These are phyloP conservation scores for Syrista parreyssii DNA, from an alignment of 2,888 invertebrate genomes.

Conservation along the genomic window DNA sequence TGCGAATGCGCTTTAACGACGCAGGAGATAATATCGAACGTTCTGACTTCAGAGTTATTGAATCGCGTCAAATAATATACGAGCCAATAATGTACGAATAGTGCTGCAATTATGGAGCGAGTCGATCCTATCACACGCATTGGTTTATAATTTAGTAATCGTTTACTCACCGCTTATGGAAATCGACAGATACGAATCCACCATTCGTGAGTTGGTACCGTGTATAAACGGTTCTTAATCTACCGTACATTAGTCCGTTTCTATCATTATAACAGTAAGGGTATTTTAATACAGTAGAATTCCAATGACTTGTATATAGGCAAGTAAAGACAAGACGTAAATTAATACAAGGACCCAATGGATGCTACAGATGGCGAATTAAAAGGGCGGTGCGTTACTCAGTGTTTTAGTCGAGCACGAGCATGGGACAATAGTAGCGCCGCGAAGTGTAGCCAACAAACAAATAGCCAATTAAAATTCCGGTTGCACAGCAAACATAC, in stretches of 20 bases:
- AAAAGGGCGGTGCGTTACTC: neutral
- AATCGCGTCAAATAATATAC: conserved; percentile 62
- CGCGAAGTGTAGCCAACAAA: conserved; percentile 41
- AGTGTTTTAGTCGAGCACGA: neutral
- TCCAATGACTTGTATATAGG: neutral
- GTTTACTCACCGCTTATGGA: conserved; percentile 29
- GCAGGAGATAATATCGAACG: conserved; percentile 49
- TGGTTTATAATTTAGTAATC: conserved; percentile 46
- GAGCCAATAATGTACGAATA: conserved; percentile 61
- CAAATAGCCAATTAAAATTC: conserved; percentile 62
- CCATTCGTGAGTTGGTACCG: neutral
- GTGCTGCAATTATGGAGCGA: conserved; percentile 53
- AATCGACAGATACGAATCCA: neutral
- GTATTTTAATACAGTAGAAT: neutral
- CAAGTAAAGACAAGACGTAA: neutral
- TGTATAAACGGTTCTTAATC: neutral
- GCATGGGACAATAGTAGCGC: conserved; percentile 46
- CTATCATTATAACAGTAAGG: neutral
- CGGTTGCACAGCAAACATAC: conserved; percentile 58
- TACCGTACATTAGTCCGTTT: neutral
- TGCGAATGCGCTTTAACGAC: conserved; percentile 56
- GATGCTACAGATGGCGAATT: neutral
- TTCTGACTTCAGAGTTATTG: conserved; percentile 51
- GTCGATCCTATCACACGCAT: conserved; percentile 48
- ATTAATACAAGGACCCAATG: neutral